Conservation (phyloP, 2,888 invertebrate genomes). For the Halictus quadricinctus region DNA sequence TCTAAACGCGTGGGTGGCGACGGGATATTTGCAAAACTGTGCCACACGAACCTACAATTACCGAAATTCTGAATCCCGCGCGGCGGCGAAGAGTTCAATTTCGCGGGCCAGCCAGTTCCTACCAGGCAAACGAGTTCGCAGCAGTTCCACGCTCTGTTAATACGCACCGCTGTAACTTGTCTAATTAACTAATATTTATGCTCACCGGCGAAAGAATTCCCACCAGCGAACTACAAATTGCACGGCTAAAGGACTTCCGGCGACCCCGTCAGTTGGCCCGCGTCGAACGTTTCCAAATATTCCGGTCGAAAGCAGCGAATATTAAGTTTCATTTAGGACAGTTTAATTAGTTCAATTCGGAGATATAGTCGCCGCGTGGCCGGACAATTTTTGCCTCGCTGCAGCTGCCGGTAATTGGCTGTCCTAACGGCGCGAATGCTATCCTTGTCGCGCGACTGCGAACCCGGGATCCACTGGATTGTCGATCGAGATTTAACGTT, state of each 20-base stretch:
- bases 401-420: conserved; percentile 55
- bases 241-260: background rate
- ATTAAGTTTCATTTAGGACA: conserved; percentile 58
- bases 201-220: background rate
- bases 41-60: conserved; percentile 10
- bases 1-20: background rate
- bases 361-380: conserved; percentile 22
- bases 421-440: conserved; percentile 14
- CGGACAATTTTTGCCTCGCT: conserved; percentile 40
- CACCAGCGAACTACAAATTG: background rate
- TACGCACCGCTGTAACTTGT: background rate
- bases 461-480: background rate
- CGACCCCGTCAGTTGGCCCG: background rate
- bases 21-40: background rate
- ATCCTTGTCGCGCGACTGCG: conserved; percentile 9
- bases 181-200: conserved; percentile 8
- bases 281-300: background rate
- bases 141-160: background rate
- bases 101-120: background rate
- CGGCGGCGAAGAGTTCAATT: background rate
- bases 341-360: conserved; percentile 64
- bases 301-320: background rate
- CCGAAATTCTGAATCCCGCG: background rate
- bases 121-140: background rate
- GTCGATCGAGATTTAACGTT: background rate